These are phyloP conservation scores for Erebia epiphron DNA, from an alignment of 2,888 invertebrate genomes.

Conservation along the genomic window DNA sequence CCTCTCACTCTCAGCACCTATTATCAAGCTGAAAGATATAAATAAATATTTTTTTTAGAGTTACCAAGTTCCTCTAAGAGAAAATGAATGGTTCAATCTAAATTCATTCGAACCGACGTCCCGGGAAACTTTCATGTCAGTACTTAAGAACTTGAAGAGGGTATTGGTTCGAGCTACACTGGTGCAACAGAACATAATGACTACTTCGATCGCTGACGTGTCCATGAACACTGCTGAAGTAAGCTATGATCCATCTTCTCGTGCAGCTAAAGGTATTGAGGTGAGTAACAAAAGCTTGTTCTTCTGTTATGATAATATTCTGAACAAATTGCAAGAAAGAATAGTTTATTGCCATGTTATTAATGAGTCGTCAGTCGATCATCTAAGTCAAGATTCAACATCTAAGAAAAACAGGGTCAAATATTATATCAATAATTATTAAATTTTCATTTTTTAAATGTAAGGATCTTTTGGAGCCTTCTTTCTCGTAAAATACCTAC, in stretches of 20 bases:
- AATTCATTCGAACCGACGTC: constrained; percentile 69
- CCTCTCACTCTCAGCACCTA: too few species aligned
- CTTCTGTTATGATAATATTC: too few species aligned
- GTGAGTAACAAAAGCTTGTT: constrained; percentile 51
- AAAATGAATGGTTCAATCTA: constrained; percentile 84
- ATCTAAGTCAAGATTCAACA: too few species aligned
- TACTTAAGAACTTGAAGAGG: constrained; percentile 91
- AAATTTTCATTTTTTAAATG: too few species aligned
- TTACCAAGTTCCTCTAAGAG: constrained; percentile 85
- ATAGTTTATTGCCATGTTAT: too few species aligned
- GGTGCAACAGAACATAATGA: constrained; percentile 76
- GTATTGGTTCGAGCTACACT: constrained; percentile 93
- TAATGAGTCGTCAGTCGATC: too few species aligned
- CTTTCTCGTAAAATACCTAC: too few species aligned
- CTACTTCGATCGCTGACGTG: constrained; percentile 90
- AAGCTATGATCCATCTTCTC: constrained; percentile 81
- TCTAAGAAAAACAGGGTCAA: too few species aligned
- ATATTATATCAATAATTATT: too few species aligned
- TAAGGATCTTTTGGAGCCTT: too few species aligned
- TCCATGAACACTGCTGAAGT: constrained; percentile 92
- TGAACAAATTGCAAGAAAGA: too few species aligned
- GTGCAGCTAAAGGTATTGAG: constrained; percentile 90
- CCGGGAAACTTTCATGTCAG: constrained; percentile 92
- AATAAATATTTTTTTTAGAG: constrained; percentile 62
- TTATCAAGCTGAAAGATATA: background rate